Conservation (phyloP, 1,140 invertebrate genomes). For the Samia ricini region DNA sequence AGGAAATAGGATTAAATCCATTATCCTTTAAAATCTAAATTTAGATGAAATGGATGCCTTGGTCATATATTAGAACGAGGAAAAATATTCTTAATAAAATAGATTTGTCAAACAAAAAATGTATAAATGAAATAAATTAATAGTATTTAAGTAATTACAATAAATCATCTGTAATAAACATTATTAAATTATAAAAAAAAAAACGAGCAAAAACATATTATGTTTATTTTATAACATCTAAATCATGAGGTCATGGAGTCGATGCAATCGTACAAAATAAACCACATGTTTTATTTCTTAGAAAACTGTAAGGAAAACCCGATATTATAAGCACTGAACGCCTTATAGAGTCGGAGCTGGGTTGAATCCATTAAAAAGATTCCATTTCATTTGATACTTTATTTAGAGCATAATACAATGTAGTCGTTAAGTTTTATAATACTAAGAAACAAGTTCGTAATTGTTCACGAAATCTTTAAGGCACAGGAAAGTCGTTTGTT, state of each 20-base stretch:
- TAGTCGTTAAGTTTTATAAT: neutral
- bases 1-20: too few relatives aligned
- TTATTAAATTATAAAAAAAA: neutral
- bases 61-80: too few relatives aligned
- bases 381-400: neutral
- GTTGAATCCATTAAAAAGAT: neutral
- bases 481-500: neutral
- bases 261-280: neutral
- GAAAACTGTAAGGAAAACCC: constrained; percentile 9
- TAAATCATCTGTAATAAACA: neutral
- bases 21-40: too few relatives aligned
- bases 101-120: too few relatives aligned
- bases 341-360: neutral
- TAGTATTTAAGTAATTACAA: neutral
- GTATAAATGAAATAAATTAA: neutral
- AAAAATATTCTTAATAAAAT: too few relatives aligned
- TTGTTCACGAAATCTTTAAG: neutral
- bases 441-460: neutral
- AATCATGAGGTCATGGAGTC: constrained; percentile 7
- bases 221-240: neutral
- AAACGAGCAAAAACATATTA: too few relatives aligned
- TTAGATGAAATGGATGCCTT: too few relatives aligned
- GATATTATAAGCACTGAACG: neutral
- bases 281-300: constrained; percentile 6
- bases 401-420: neutral